phyloP scores from a whole-genome alignment of 2,888 invertebrate genomes.

The Galerucella nymphaeae region DNA sequence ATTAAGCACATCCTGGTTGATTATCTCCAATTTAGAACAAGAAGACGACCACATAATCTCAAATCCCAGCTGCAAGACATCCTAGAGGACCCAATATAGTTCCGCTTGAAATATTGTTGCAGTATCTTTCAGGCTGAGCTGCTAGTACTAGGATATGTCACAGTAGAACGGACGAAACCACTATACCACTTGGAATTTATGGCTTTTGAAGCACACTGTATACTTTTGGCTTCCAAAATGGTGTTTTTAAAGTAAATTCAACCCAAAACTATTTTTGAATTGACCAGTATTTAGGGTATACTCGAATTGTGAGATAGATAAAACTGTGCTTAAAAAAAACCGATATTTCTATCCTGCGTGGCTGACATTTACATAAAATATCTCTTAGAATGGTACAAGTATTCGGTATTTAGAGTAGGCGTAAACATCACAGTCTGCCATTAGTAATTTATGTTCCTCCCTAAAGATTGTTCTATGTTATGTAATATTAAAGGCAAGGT shows the following conservation, averaged over 20 bases:
- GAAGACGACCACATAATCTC: too few species aligned
- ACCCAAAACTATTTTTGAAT: neutral
- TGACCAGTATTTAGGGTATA: neutral
- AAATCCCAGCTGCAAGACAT: too few species aligned
- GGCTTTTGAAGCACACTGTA: too few species aligned
- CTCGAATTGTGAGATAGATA: constrained; percentile 18
- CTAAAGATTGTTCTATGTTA: constrained; percentile 30
- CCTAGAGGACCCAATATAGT: too few species aligned
- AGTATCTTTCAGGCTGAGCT: too few species aligned
- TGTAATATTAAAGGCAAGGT: constrained; percentile 17
- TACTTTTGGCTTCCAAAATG: neutral
- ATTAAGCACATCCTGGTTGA: too few species aligned
- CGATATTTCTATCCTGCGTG: constrained; percentile 14
- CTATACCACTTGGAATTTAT: too few species aligned
- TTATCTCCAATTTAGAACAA: too few species aligned
- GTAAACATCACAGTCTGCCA: constrained; percentile 30
- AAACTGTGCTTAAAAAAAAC: constrained; percentile 32
- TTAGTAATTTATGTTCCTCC: constrained; percentile 26
- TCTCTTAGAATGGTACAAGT: constrained; percentile 31
- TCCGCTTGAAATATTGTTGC: too few species aligned
- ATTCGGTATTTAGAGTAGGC: constrained; percentile 31
- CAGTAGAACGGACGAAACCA: too few species aligned
- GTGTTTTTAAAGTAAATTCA: neutral
- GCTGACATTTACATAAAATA: constrained; percentile 35
- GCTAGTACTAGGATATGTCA: too few species aligned